Conservation (phyloP, 2,888 invertebrate species). For the Diaperis boleti region DNA sequence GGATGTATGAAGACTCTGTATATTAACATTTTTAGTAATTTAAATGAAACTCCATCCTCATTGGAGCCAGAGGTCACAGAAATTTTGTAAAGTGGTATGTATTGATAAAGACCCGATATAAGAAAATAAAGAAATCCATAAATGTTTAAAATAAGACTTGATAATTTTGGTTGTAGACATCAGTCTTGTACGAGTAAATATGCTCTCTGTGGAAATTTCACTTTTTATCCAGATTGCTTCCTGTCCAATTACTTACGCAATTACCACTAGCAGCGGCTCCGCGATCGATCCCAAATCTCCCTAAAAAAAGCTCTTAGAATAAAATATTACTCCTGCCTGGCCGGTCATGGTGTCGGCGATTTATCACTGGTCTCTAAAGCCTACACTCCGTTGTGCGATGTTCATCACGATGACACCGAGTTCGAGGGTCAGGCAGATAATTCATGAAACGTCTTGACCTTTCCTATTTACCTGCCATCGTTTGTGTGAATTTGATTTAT, state of each 20-base stretch:
- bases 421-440: conserved; percentile 41
- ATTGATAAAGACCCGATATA: too few relatives aligned
- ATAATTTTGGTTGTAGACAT: too few relatives aligned
- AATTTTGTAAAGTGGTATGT: too few relatives aligned
- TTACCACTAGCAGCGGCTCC: conserved; percentile 8
- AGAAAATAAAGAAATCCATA: too few relatives aligned
- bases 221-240: too few relatives aligned
- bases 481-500: conserved; percentile 40
- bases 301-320: conserved; percentile 22
- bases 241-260: conserved; percentile 12
- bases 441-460: conserved; percentile 42
- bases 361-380: conserved; percentile 37
- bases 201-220: too few relatives aligned
- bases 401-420: conserved; percentile 43
- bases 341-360: conserved; percentile 26
- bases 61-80: too few relatives aligned
- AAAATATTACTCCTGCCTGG: conserved; percentile 28
- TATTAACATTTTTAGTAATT: too few relatives aligned
- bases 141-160: too few relatives aligned
- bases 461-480: conserved; percentile 43
- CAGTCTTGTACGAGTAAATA: too few relatives aligned
- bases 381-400: conserved; percentile 36
- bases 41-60: too few relatives aligned
- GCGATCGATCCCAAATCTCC: conserved; percentile 8
- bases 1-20: too few relatives aligned